Evolutionary conservation across 2,797 vertebrate species (phyloP), one percentile per base, ranked within the genome.

Genomic region (Darevskia nairensis): DNA sequence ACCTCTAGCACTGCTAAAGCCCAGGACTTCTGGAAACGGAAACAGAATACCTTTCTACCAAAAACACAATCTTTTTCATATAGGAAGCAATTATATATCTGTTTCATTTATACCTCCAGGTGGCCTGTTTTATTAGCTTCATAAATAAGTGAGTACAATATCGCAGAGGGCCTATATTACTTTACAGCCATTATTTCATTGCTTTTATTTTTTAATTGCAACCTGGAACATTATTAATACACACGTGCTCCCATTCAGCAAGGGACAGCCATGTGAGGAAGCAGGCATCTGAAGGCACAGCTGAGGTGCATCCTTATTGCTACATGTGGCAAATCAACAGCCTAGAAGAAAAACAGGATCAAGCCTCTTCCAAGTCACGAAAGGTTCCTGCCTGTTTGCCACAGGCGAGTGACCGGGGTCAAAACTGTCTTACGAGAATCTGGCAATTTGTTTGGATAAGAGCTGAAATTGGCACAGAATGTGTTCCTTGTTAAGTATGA

Each of bases 121-220:
- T 76, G 44, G 64, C 29, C 55, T 71, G 13, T 71, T 74, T 46
- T n/a, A 61, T 86, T 44, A 69, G 79, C 46, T 46, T 44, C 64
- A 77, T 82, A 89, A 89, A 46, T 46, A 91, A 85, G 15, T 55
- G 55, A 90, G 19, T 23, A 72, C 68, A 84, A 75, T 80, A 41
- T 50, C 64, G 41, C 89, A 79, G 61, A 72, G 11, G 41, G 71
- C 77, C 82, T 80, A 32, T 68, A 87, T 84, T 84, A 84, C 64
- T 84, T 87, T 80, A 87, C 6, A 41, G 59, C 32, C 59, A 74
- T 39, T 68, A 74, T 80, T 87, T 84, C 35, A 75, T 66, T 84
- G 41, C 68, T 55, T 87, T 80, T 59, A 79, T 35, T 66, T 86
- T 84, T 84, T 50, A 86, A 90, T n/a, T 86, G 85, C 44, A 80